phyloP scores from a whole-genome alignment of 1,140 invertebrate genomes.

The Orius insidiosus region DNA sequence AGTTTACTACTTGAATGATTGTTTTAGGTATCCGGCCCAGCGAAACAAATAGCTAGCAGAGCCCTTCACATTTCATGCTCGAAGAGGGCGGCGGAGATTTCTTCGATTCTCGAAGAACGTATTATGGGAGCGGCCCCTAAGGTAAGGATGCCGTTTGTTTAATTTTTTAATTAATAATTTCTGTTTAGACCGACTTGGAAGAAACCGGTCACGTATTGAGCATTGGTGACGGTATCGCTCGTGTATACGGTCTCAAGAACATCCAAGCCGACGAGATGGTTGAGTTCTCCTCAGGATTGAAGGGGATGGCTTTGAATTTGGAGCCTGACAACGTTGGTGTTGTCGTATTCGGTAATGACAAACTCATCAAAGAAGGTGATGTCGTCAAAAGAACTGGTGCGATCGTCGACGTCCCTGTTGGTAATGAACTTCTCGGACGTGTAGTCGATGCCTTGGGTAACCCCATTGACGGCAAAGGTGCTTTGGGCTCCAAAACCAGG shows the following conservation, averaged over 20 bases:
- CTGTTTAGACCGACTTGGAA: background rate
- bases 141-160: constrained; percentile 28
- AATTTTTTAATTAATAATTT: background rate
- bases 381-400: constrained; percentile 22
- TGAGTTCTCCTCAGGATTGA: background rate
- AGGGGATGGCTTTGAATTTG: constrained; percentile 10
- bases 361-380: constrained; percentile 9
- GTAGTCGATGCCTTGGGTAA: constrained; percentile 18
- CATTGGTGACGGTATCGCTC: background rate
- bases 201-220: background rate
- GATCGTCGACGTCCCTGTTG: constrained; percentile 13
- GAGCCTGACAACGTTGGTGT: constrained; percentile 1
- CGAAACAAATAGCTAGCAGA: constrained; percentile 44
- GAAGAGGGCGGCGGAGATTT: constrained; percentile 73
- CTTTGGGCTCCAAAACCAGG: constrained; percentile 2
- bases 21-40: constrained; percentile 45
- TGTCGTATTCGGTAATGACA: background rate
- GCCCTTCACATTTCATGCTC: constrained; percentile 59
- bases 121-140: constrained; percentile 82
- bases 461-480: constrained; percentile 19
- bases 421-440: constrained; percentile 17
- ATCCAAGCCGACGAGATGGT: background rate
- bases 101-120: constrained; percentile 90
- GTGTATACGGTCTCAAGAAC: background rate
- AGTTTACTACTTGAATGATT: constrained; percentile 19